phyloP scores from a whole-genome alignment of 2,888 invertebrate species.

The Eugnorisma glareosa region DNA sequence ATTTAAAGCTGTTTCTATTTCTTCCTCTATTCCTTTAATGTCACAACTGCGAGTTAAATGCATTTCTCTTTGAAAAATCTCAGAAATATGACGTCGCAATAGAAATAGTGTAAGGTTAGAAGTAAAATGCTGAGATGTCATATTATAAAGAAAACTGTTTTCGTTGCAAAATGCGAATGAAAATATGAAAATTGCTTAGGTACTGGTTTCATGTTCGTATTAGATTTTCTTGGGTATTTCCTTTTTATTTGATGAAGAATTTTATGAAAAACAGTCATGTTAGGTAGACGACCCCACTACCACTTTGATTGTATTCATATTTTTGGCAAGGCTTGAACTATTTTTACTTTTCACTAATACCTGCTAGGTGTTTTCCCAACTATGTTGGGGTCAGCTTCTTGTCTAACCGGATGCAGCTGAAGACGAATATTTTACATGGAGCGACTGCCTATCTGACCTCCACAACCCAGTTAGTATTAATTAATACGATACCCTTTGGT shows the following conservation, averaged over 20 bases:
- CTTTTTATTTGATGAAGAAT: background rate
- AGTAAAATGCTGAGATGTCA: slow-evolving; percentile 35
- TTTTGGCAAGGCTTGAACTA: background rate
- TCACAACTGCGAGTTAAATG: slow-evolving; percentile 35
- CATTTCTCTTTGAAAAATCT: slow-evolving; percentile 17
- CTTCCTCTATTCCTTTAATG: slow-evolving; percentile 9
- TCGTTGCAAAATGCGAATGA: slow-evolving; percentile 31
- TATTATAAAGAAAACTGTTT: slow-evolving; percentile 29
- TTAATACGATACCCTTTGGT: no score
- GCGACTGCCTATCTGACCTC: background rate
- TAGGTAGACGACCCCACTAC: background rate
- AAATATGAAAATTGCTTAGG: slow-evolving; percentile 55
- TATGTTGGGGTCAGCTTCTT: background rate
- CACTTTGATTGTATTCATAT: background rate
- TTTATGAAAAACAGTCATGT: background rate
- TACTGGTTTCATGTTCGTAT: slow-evolving; percentile 33
- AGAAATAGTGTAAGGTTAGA: slow-evolving; percentile 19
- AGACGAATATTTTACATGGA: background rate
- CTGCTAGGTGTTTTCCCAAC: background rate
- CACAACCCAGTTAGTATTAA: no score
- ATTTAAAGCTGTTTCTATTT: slow-evolving; percentile 7
- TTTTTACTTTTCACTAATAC: background rate
- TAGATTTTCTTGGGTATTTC: slow-evolving; percentile 16
- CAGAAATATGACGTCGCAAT: slow-evolving; percentile 39
- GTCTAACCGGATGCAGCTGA: background rate